Percentiles rank a stretch among this genome's conserved stretches.
These are phyloP conservation scores for Nasonia giraulti DNA, from an alignment of 1,140 invertebrate species.

Conservation along the genomic window DNA sequence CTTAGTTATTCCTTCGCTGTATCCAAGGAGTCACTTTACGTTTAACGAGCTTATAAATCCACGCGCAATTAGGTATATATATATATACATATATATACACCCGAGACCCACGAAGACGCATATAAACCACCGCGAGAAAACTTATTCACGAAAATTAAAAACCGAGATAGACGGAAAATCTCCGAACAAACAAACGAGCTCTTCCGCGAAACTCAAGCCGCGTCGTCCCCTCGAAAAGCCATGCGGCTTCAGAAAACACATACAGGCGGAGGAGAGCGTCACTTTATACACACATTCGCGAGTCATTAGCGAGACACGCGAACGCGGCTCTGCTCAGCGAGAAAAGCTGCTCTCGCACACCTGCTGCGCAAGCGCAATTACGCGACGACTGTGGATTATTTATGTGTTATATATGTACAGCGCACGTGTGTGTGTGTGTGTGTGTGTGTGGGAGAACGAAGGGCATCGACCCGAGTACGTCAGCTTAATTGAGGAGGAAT, in stretches of 20 bases:
- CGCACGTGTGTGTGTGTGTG: background rate
- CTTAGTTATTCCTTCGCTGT: slow-evolving; percentile 10
- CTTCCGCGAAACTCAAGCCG: background rate
- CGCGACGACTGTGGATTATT: background rate
- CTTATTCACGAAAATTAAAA: too few relatives aligned
- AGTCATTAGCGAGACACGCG: slow-evolving; percentile 7
- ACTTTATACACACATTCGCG: slow-evolving; percentile 16
- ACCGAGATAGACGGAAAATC: background rate
- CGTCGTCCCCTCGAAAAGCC: background rate
- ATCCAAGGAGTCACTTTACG: background rate
- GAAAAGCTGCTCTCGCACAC: background rate
- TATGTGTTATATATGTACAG: background rate
- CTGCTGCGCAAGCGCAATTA: slow-evolving; percentile 15
- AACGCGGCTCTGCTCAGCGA: background rate
- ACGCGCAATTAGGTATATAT: background rate
- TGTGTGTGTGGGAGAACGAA: background rate
- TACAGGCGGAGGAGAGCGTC: background rate
- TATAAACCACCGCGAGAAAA: too few relatives aligned
- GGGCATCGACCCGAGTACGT: background rate
- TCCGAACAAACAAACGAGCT: background rate
- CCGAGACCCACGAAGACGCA: background rate
- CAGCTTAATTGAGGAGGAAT: background rate
- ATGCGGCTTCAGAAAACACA: background rate
- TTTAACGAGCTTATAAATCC: slow-evolving; percentile 8
- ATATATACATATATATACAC: background rate